These are phyloP conservation scores for Ormyrus labotus DNA, from an alignment of 2,888 invertebrate genomes.

Conservation along the genomic window DNA sequence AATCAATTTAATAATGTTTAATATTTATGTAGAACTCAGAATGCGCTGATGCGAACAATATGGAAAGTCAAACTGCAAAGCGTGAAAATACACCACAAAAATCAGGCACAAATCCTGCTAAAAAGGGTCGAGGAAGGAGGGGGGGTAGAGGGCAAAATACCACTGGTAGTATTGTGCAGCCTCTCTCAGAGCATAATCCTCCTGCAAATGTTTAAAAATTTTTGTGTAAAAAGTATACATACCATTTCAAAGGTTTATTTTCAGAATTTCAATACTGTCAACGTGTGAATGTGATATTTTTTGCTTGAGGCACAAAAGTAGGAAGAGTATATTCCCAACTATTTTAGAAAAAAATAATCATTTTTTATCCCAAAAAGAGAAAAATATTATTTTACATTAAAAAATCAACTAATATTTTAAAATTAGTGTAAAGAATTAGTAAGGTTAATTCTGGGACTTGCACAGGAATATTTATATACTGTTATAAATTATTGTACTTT, in stretches of 20 bases:
- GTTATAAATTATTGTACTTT: too few relatives aligned
- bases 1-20: conserved; percentile 14
- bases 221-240: conserved; percentile 57
- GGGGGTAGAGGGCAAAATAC: conserved; percentile 74
- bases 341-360: too few relatives aligned
- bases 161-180: conserved; percentile 69
- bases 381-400: too few relatives aligned
- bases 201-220: conserved; percentile 61
- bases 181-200: conserved; percentile 75
- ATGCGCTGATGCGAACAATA: conserved; percentile 76
- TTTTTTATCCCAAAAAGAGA: too few relatives aligned
- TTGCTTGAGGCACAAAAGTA: neutral
- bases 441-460: too few relatives aligned
- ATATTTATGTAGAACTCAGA: conserved; percentile 61
- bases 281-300: conserved; percentile 27
- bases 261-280: conserved; percentile 1
- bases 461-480: too few relatives aligned
- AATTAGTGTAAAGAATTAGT: too few relatives aligned
- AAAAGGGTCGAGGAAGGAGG: conserved; percentile 77
- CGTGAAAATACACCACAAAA: conserved; percentile 77
- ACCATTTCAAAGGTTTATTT: conserved; percentile 12
- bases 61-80: conserved; percentile 80
- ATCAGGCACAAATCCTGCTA: conserved; percentile 66
- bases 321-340: too few relatives aligned
- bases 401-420: too few relatives aligned